These are phyloP conservation scores for Ia io DNA, from an alignment of 2,113 vertebrate species.

Conservation along the genomic window DNA sequence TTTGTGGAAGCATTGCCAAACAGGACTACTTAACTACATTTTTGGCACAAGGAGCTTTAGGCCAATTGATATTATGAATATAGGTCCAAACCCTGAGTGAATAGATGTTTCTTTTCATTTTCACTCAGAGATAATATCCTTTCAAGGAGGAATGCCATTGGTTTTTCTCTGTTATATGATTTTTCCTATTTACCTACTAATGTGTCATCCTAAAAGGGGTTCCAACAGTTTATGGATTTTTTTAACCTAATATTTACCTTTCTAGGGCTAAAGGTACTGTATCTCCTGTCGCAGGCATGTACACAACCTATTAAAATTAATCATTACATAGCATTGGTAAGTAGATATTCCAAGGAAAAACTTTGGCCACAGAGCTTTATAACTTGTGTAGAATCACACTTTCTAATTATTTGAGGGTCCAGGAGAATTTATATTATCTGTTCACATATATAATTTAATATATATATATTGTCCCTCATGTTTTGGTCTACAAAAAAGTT, in stretches of 20 bases:
- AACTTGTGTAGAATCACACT: neutral
- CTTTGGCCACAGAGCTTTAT: neutral
- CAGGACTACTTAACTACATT: neutral
- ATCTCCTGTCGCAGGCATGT: neutral
- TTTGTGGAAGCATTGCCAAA: neutral
- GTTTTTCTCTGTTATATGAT: neutral
- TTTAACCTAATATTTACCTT: neutral
- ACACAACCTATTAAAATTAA: neutral
- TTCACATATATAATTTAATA: neutral
- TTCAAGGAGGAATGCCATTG: neutral
- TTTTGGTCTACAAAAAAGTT: neutral
- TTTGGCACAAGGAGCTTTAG: neutral
- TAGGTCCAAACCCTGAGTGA: neutral
- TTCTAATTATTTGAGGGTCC: neutral
- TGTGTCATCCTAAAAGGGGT: neutral
- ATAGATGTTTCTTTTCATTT: neutral
- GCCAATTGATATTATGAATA: neutral
- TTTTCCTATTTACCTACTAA: neutral
- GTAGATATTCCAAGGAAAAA: neutral
- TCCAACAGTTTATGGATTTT: neutral
- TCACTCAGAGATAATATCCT: neutral
- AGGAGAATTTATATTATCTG: neutral
- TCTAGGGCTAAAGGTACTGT: neutral
- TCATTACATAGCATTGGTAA: neutral
- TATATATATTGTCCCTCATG: neutral